Conservation (phyloP, 2,797 vertebrate species). For the Agapornis canus region DNA sequence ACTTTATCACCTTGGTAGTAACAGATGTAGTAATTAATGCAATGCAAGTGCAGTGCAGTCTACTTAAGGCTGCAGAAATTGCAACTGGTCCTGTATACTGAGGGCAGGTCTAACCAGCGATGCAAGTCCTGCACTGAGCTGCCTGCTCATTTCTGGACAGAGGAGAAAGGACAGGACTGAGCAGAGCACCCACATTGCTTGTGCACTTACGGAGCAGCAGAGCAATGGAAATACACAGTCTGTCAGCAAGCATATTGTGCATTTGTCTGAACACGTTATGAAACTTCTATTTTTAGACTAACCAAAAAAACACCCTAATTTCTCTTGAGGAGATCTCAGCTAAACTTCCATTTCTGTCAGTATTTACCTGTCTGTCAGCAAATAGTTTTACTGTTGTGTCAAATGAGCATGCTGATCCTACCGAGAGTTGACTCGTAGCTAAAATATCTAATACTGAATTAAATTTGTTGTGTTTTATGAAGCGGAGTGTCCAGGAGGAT, state of each 20-base stretch:
- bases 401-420: not conserved
- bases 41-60: not conserved
- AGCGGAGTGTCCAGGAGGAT: conserved; percentile 90
- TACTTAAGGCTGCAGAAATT: not conserved
- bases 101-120: not conserved
- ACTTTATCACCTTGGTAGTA: not conserved
- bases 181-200: not conserved
- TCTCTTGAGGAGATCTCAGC: not conserved
- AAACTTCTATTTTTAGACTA: not conserved
- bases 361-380: not conserved
- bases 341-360: not conserved
- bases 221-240: not conserved
- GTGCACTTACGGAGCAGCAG: not conserved
- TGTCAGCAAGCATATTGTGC: accelerated
- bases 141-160: not conserved
- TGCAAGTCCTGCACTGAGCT: not conserved
- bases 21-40: not conserved
- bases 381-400: not conserved
- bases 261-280: accelerated
- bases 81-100: not conserved
- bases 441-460: not conserved
- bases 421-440: not conserved
- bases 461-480: conserved; percentile 61
- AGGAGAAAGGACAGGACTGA: not conserved
- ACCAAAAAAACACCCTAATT: not conserved